phyloP scores from a whole-genome alignment of 2,113 vertebrate species.

The Perca flavescens region DNA sequence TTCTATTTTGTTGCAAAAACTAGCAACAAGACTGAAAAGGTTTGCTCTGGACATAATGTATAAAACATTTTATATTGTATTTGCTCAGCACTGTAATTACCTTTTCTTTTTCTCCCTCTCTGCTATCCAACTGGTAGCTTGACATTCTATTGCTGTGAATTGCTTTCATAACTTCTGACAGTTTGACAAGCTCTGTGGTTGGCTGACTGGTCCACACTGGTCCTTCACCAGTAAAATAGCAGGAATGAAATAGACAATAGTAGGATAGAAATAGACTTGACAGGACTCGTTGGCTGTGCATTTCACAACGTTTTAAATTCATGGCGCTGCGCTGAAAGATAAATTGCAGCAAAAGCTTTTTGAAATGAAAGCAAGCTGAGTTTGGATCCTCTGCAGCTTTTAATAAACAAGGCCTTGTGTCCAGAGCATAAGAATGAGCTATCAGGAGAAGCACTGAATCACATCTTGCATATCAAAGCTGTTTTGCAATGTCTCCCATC shows the following conservation, averaged over 20 bases:
- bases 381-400: constrained; percentile 30
- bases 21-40: background rate
- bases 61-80: constrained; percentile 13
- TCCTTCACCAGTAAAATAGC: constrained; percentile 49
- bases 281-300: constrained; percentile 26
- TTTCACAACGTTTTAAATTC: constrained; percentile 44
- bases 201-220: constrained; percentile 45
- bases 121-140: constrained; percentile 30
- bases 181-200: constrained; percentile 56
- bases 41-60: constrained; percentile 17
- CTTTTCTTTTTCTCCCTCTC: constrained; percentile 28
- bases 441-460: background rate
- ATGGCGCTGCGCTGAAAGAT: constrained; percentile 14
- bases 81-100: constrained; percentile 40
- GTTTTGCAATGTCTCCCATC: constrained; percentile 25
- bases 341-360: constrained; percentile 41
- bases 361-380: constrained; percentile 30
- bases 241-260: constrained; percentile 39
- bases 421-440: constrained; percentile 24
- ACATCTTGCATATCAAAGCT: constrained; percentile 53
- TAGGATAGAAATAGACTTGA: constrained; percentile 29
- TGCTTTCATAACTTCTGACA: constrained; percentile 62
- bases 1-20: background rate
- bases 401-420: constrained; percentile 37
- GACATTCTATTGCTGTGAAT: constrained; percentile 56